Conservation (phyloP, 2,113 vertebrate species). For the Ardeotis arabs region DNA sequence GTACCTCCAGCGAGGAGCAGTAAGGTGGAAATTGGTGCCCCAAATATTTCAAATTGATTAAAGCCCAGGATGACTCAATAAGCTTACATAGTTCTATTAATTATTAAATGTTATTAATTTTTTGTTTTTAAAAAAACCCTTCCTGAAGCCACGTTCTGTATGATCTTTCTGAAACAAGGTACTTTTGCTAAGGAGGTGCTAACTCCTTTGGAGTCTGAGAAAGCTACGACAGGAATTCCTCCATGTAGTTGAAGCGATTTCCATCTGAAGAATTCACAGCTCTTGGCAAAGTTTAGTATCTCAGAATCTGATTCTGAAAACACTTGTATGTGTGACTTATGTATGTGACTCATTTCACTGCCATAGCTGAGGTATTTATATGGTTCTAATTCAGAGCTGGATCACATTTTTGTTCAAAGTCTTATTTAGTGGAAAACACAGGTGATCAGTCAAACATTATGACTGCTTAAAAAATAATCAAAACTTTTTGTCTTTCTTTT, state of each 20-base stretch:
- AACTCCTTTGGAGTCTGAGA: neutral
- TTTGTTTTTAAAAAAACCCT: neutral
- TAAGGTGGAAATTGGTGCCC: conserved; percentile 53
- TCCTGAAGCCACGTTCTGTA: neutral
- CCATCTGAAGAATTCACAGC: conserved; percentile 1
- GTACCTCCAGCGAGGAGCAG: conserved; percentile 50
- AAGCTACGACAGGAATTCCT: neutral
- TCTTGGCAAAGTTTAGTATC: conserved; percentile 2
- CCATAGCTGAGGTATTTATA: conserved; percentile 26
- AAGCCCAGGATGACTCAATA: conserved; percentile 39
- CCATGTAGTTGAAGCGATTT: neutral
- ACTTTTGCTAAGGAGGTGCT: neutral
- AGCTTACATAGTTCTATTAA: conserved; percentile 45
- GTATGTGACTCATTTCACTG: conserved; percentile 41
- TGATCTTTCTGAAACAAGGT: neutral
- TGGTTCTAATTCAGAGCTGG: conserved; percentile 26
- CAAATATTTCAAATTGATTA: conserved; percentile 63
- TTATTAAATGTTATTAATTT: conserved; percentile 55
- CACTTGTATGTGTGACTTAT: conserved; percentile 27
- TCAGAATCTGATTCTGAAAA: conserved; percentile 22
- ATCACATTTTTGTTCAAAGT: conserved; percentile 17
- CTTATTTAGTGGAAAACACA: conserved; percentile 23
- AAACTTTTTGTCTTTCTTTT: neutral
- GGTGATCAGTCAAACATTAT: conserved; percentile 26
- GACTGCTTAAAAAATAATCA: neutral